Percentiles rank a stretch among this genome's conserved stretches.
These are phyloP conservation scores for Anas capensis DNA, from an alignment of 2,797 vertebrate species.

Conservation along the genomic window DNA sequence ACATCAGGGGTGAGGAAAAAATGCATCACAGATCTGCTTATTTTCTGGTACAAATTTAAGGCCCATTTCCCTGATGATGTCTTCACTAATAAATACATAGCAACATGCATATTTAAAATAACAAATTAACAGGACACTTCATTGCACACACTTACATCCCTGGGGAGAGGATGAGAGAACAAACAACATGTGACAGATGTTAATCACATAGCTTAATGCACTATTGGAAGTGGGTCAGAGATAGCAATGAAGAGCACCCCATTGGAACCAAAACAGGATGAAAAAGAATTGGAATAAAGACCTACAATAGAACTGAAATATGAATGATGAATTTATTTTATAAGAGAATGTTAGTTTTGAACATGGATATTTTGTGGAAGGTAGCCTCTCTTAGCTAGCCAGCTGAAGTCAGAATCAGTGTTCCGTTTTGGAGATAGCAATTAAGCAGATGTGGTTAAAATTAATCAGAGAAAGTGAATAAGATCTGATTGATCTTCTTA, in stretches of 20 bases:
- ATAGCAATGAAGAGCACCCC: not conserved
- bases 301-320: not conserved
- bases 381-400: not conserved
- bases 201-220: conserved; percentile 55
- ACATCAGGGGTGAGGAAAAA: not conserved
- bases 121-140: conserved; percentile 20
- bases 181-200: conserved; percentile 54
- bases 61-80: not conserved
- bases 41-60: not conserved
- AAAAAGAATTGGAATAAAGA: not conserved
- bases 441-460: not conserved
- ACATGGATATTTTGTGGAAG: not conserved
- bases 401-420: not conserved
- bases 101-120: conserved; percentile 14
- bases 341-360: not conserved
- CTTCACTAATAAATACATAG: not conserved
- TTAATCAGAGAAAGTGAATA: not conserved
- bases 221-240: conserved; percentile 33
- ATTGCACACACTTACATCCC: conserved; percentile 26
- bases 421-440: not conserved
- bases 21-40: not conserved
- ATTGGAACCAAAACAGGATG: not conserved
- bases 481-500: not conserved
- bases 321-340: not conserved
- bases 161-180: conserved; percentile 7